Base-by-base conservation (phyloP, 2,888 invertebrate species). In the Pemphredon lugubris region DNA sequence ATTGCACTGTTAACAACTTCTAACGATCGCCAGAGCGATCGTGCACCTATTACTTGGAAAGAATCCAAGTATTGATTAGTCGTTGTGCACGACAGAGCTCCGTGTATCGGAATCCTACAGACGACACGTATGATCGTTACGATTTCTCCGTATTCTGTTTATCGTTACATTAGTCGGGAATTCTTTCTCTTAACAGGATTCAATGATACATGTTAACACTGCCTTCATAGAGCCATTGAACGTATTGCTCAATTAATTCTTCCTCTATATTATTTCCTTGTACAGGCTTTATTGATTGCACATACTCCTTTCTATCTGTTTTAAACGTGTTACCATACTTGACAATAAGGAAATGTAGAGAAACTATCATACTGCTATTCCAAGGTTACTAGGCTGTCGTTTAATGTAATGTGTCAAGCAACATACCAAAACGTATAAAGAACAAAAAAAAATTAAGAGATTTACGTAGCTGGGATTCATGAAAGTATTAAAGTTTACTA, bases 221-320 rank as follows among this genome's bases (percentile, higher is more conserved):
- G 79, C 77, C 79, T 77, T 58, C 23, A 58, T 75, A 75, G 73
- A 79, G 55, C 69, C 74, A 74, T 67, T 77, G 54, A 75, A 77
- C 63, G 32, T 75, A 68, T 73, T 77, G 77, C 77, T 79, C 77
- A 75, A 80, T 80, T 76, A 66, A 70, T 75, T 80, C 75, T 80
- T 77, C 75, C 77, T 68, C 44, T 63, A 37, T 45, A 42, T 68
- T 63, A 21, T 61, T 63, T 68, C 50, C 66, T 48, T 70, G 50
- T 66, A 66, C 51, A 69, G 37, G 54, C n/a, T n/a, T n/a, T 65
- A 53, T 26, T 44, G 47, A 42, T 47, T 44, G 61, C 70, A 58
- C 61, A 59, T 59, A 58, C 45, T 70, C 50, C 60, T 64, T 73
- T 79, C 47, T 75, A 67, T 61, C 73, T 72, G 57, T 73, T 73